These are phyloP conservation scores for Eilema griseolum DNA, from an alignment of 2,888 invertebrate species.

Conservation along the genomic window DNA sequence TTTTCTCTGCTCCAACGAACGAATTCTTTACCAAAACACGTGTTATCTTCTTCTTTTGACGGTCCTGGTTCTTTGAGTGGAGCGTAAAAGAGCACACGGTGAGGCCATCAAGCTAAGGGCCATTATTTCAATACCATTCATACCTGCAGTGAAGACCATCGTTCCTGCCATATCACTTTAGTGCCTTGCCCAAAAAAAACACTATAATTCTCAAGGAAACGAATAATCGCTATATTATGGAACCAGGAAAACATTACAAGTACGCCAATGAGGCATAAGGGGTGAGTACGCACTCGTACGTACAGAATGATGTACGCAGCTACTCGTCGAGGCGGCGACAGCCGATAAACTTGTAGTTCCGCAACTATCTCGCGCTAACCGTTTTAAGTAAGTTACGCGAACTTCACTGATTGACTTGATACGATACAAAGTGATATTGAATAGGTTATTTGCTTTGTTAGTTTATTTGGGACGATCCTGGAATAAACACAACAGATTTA, in stretches of 20 bases:
- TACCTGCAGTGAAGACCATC: too few relatives aligned
- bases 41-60: too few relatives aligned
- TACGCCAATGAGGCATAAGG: not conserved
- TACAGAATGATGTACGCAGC: not conserved
- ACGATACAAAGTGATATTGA: conserved; percentile 6
- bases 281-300: not conserved
- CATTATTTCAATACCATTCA: too few relatives aligned
- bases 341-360: not conserved
- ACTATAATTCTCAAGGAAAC: too few relatives aligned
- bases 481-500: not conserved
- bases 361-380: not conserved
- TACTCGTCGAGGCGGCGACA: not conserved
- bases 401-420: conserved; percentile 11
- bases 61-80: too few relatives aligned
- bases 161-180: too few relatives aligned
- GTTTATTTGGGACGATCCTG: not conserved
- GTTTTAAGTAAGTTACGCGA: conserved; percentile 9
- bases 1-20: too few relatives aligned
- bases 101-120: too few relatives aligned
- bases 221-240: not conserved
- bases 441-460: not conserved
- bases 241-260: not conserved
- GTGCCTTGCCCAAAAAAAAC: too few relatives aligned
- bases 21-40: too few relatives aligned
- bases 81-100: too few relatives aligned